Base-by-base conservation (phyloP, 35 echinoderm and acorn worm genomes). In the Lytechinus pictus region DNA sequence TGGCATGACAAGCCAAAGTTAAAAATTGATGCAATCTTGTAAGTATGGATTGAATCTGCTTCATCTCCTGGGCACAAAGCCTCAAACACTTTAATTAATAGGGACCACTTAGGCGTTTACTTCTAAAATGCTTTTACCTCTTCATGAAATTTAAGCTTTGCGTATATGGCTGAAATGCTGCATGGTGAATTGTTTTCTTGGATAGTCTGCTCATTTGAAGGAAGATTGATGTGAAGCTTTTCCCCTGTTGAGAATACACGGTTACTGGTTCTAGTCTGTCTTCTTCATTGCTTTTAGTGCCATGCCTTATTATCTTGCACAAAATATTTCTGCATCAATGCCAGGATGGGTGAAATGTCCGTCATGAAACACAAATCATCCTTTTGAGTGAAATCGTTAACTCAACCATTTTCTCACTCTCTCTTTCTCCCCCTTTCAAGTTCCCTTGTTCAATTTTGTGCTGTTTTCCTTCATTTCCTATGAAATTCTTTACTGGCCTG, bases 81-180 rank as follows among this genome's bases (percentile, higher is more conserved):
- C 66, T n/a, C 19, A 79, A 24, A 79, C 66, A 79, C 66, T 79
- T 79, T 79, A 79, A 79, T 79, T 79, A 14, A 14, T 6, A 79
- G 66, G 66, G 66, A 79, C 66, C 66, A 79, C 66, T 79, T 79
- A 79, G 66, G 66, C 66, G n/a, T 79, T 79, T 79, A 79, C 19
- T 79, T 24, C 66, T 16, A 14, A 79, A 79, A 79, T 24, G 66
- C 66, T 79, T 79, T 79, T 79, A 79, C 66, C 19, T 24, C 66
- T 79, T 79, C 12, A n/a, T 79, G 66, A 16, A 79, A 79, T 79
- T 79, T 79, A 79, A 24, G n/a, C 66, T 14, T 79, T 79, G 66
- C 66, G 19, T 79, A 71, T 71, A 14, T n/a, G 19, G 66, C 66
- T 79, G 66, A 79, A 24, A 24, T 24, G 66, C 66, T 79, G 14